Evolutionary conservation across 2,888 invertebrate genomes (phyloP).

Genomic region (Eupithecia centaureata): DNA sequence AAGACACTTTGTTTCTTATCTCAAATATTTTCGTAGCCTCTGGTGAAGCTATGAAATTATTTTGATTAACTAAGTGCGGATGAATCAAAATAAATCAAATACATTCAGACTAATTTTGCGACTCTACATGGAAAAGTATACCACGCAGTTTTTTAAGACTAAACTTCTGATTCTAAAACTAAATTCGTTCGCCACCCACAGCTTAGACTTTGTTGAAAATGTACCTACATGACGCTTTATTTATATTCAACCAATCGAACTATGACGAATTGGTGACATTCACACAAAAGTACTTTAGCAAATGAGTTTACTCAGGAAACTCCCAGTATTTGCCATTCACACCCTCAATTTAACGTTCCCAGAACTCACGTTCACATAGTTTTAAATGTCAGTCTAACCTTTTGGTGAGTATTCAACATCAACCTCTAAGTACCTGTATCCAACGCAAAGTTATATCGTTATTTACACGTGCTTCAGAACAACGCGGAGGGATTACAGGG

Average conservation of each 20-base stretch:
- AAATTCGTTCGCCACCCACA: background rate
- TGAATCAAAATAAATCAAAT: background rate
- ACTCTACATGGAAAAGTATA: background rate
- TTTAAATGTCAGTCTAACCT: background rate
- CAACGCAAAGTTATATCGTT: slow-evolving; percentile 1
- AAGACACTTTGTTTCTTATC: too few relatives aligned
- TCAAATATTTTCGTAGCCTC: too few relatives aligned
- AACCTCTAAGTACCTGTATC: background rate
- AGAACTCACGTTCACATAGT: background rate
- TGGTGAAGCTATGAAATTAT: background rate
- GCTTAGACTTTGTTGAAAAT: background rate
- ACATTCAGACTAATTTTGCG: background rate
- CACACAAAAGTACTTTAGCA: background rate
- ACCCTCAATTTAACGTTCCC: background rate
- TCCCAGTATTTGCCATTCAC: background rate
- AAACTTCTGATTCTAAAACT: background rate
- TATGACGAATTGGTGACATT: background rate
- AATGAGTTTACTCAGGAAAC: slow-evolving; percentile 1
- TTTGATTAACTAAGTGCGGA: too few relatives aligned
- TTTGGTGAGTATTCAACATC: background rate
- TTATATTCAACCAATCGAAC: background rate
- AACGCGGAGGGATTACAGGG: background rate
- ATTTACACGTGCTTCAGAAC: background rate
- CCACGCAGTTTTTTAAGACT: background rate
- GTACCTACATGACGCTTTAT: background rate